phyloP scores from a whole-genome alignment of 2,797 vertebrate genomes.

The Eupleurogrammus muticus region DNA sequence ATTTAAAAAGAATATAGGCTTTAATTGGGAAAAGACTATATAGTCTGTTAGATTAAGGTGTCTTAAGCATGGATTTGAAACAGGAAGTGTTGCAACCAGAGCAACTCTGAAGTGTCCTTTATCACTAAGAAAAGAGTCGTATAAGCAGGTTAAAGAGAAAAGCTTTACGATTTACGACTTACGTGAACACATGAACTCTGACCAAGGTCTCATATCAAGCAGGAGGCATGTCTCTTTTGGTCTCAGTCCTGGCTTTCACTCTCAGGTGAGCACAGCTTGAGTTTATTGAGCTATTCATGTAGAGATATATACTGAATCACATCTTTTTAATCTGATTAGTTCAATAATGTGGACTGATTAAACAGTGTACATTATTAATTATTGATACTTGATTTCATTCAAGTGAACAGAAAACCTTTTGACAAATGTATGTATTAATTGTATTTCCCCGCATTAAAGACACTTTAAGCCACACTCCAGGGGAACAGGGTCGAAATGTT shows the following conservation, averaged over 20 bases:
- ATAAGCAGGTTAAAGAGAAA: slow-evolving; percentile 25
- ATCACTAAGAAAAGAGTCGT: slow-evolving; percentile 45
- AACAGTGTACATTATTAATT: neutral
- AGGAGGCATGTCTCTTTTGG: slow-evolving; percentile 12
- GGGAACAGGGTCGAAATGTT: no score
- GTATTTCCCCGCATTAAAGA: neutral
- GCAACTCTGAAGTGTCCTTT: slow-evolving; percentile 32
- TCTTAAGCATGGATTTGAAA: neutral
- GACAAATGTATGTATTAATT: no score
- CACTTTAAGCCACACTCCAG: neutral
- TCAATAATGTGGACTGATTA: neutral
- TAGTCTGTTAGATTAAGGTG: neutral
- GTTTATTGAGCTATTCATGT: slow-evolving; percentile 1
- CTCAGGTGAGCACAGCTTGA: slow-evolving; percentile 47
- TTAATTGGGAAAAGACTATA: neutral
- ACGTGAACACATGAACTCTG: slow-evolving; percentile 56
- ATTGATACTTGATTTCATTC: no score
- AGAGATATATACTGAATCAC: neutral
- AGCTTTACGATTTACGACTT: slow-evolving; percentile 52
- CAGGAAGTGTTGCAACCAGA: slow-evolving; percentile 46
- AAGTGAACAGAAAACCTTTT: no score
- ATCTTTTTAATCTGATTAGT: neutral
- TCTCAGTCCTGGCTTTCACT: slow-evolving; percentile 26
- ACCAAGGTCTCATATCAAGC: slow-evolving; percentile 28
- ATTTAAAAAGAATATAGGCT: neutral